Base-by-base conservation (phyloP, 2,888 invertebrate genomes). In the Panorpa germanica region DNA sequence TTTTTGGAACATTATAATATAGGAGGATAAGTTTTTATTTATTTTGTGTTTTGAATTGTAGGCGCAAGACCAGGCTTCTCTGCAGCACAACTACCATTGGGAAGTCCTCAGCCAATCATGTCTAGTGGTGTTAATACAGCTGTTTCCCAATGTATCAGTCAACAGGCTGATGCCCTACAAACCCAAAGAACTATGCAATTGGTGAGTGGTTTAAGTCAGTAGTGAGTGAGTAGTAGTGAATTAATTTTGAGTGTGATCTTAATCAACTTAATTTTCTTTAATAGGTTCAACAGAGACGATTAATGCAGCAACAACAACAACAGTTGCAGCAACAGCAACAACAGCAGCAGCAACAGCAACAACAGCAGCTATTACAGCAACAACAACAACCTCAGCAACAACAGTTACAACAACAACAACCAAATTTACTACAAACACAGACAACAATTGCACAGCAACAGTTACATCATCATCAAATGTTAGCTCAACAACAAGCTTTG, bases 31-130 rank as follows among this genome's bases (percentile, higher is more conserved):
- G n/a, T n/a, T n/a, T n/a, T n/a, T n/a, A n/a, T n/a, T n/a, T n/a
- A n/a, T n/a, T n/a, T n/a, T n/a, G n/a, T n/a, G n/a, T n/a, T n/a
- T n/a, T n/a, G n/a, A n/a, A n/a, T n/a, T n/a, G n/a, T n/a, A n/a
- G n/a, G n/a, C n/a, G 45, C n/a, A n/a, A n/a, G n/a, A n/a, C n/a
- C n/a, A n/a, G n/a, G n/a, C n/a, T n/a, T 18, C 44, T 41, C 43
- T 42, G 19, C 45, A 35, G 20, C 34, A 34, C 29, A 37, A 8
- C 35, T 31, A 10, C 59, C 61, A 1, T 46, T 60, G 2, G 59
- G 61, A 22, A 60, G 62, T 37, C 59, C 61, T 3, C 61, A 62
- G 37, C 59, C 61, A 3, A 40, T 60, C 35, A 59, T 59, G 3
- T 59, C 63, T 4, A 61, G 61, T 0, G 59, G 60, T 15, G 38